Evolutionary conservation across 2,888 invertebrate genomes (phyloP), one percentile per base, ranked within the genome.

Genomic region (Protula sp.): DNA sequence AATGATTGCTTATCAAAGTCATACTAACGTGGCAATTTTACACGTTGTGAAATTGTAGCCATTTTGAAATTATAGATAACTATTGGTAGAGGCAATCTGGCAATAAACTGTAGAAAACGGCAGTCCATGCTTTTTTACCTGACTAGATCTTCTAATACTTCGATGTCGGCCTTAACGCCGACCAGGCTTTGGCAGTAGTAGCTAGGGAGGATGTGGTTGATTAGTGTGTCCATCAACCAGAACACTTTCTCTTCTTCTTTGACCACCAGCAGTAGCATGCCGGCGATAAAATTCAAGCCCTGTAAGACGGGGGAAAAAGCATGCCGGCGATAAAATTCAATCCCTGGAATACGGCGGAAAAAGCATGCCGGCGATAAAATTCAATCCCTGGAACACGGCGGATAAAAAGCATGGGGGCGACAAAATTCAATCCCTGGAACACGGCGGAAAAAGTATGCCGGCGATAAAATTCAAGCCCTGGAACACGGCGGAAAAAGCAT

Each of bases 281-380:
- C 91, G 59, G 92, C 92, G 72, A 94, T 90, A 79, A 94, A 95
- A 83, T 94, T 95, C 65, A 94, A 83, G 55, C 95, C 95, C 86
- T 94, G 72, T 24, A 68, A 60, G 53, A 53, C 19, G 19, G n/a
- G 38, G 9, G 9, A 38, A 38, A 38, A 38, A 38, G 19, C 19
- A 38, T 38, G 19, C 9, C 9, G n/a, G n/a, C n/a, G n/a, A 9
- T 38, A 38, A 38, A 38, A 19, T 38, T 38, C 19, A 38, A 19
- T 38, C 38, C 38, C 38, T 38, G 38, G 38, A 19, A 38, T 19
- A 38, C 38, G 9, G 38, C 19, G 38, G 38, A 38, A 38, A 9
- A 38, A 19, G 9, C 38, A 38, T 14, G 19, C 9, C 38, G 19
- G 19, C 38, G 19, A 38, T 38, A 38, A 38, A 38, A 19, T 38